Base-by-base conservation (phyloP, 1,140 invertebrate genomes). In the Drosophila bifasciata region DNA sequence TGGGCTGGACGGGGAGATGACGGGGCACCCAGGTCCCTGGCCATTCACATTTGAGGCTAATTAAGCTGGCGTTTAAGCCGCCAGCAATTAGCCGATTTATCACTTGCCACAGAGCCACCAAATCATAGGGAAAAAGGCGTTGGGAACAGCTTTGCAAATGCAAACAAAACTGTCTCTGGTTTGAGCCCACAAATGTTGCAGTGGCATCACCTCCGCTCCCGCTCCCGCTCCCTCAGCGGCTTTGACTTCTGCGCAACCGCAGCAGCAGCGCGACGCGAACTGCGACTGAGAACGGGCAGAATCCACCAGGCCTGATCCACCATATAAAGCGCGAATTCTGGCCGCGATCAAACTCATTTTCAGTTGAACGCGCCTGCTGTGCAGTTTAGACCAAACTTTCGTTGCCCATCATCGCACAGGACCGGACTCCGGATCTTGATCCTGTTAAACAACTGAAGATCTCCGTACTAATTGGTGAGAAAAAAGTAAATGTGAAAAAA, bases 81-180 rank as follows among this genome's bases (percentile, higher is more conserved):
- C 45, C n/a, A 49, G 76, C 81, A 84, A 86, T 86, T 88, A 88
- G 61, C 48, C 70, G 62, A 78, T 88, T 86, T 86, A 88, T 86
- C 83, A 81, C 77, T 70, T 72, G 61, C 48, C 40, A 59, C 46
- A 50, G 55, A 74, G 48, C 51, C 43, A 50, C 73, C 62, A 76
- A 81, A 77, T 71, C 79, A 81, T 53, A 41, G 21, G 48, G 32
- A 53, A 52, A 19, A 73, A 49, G 61, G 57, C 66, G 55, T 64
- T 58, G 56, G 41, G 56, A 59, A 58, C 66, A 70, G 56, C 63
- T 69, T 48, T 41, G 57, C 41, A 46, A 74, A 78, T 78, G 74
- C 79, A 84, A 85, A 71, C 75, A 83, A 67, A 75, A 45, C 45
- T 60, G n/a, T 17, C 23, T 21, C 21, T 13, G 32, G 9, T 36